phyloP scores from a whole-genome alignment of 2,888 invertebrate species.

The Sphaerophoria rueppellii region DNA sequence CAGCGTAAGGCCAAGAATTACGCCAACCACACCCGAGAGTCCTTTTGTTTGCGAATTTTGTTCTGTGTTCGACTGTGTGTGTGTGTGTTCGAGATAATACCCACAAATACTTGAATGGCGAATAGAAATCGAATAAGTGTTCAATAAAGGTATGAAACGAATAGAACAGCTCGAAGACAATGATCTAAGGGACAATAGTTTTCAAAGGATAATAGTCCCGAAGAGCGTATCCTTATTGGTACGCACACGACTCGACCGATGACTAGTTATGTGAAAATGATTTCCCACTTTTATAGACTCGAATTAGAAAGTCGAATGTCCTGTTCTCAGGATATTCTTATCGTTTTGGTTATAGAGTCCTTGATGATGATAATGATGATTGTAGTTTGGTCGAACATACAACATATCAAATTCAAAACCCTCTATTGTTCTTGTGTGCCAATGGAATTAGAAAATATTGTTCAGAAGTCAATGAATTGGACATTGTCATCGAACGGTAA shows the following conservation, averaged over 20 bases:
- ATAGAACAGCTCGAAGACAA: constrained; percentile 49
- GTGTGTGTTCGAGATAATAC: constrained; percentile 29
- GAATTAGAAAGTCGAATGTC: constrained; percentile 7
- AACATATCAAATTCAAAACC: constrained; percentile 71
- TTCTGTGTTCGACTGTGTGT: background rate
- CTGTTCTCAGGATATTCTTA: constrained; percentile 51
- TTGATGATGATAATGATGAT: constrained; percentile 39
- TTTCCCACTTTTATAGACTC: constrained; percentile 62
- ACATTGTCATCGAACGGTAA: constrained; percentile 68
- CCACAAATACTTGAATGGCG: background rate
- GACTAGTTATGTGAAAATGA: constrained; percentile 45
- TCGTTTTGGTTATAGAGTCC: constrained; percentile 21
- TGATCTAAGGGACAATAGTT: constrained; percentile 61
- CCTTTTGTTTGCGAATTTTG: constrained; percentile 45
- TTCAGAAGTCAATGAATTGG: constrained; percentile 70
- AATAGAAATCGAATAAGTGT: constrained; percentile 55
- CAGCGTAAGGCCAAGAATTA: constrained; percentile 66
- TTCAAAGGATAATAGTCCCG: constrained; percentile 41
- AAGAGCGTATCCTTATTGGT: constrained; percentile 34
- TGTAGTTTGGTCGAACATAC: constrained; percentile 33
- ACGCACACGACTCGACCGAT: constrained; percentile 12
- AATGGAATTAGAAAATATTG: constrained; percentile 71
- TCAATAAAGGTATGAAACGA: constrained; percentile 28
- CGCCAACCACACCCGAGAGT: background rate
- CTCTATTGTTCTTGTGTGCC: constrained; percentile 59